Conservation (phyloP, 1,140 invertebrate genomes). For the Drosophila busckii region DNA sequence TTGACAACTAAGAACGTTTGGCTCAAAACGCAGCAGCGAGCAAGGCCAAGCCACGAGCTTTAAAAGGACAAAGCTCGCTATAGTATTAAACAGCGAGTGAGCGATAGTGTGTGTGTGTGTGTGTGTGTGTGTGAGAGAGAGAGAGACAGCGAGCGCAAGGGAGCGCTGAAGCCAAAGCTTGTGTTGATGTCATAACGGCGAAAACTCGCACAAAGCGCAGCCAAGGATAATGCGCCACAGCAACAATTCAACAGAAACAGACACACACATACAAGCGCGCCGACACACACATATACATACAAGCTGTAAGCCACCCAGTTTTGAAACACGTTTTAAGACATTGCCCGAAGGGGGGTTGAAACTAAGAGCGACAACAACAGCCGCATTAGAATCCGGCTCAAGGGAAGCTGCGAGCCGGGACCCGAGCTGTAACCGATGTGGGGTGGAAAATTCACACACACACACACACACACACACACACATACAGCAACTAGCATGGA, state of each 20-base stretch:
- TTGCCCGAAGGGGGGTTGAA: constrained; percentile 37
- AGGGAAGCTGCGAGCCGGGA: constrained; percentile 45
- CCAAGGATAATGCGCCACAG: constrained; percentile 30
- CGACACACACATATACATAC: constrained; percentile 1
- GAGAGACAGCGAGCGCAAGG: constrained; percentile 4
- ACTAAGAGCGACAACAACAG: constrained; percentile 21
- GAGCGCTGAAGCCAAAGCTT: constrained; percentile 36
- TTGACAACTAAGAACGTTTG: constrained; percentile 7
- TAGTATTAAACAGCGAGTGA: background rate
- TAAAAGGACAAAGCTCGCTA: constrained; percentile 53
- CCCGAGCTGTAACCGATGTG: constrained; percentile 37
- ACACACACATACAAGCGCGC: constrained; percentile 6
- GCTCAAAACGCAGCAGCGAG: constrained; percentile 19
- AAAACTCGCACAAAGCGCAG: constrained; percentile 24
- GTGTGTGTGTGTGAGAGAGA: constrained; percentile 9
- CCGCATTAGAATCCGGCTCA: constrained; percentile 33
- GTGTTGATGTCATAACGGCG: constrained; percentile 65
- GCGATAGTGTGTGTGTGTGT: background rate
- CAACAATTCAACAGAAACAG: constrained; percentile 27
- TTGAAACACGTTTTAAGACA: constrained; percentile 64
- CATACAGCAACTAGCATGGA: too few species aligned
- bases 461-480: background rate
- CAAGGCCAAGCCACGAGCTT: constrained; percentile 37
- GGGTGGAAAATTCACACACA: constrained; percentile 53
- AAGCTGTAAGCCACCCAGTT: constrained; percentile 45